phyloP scores from a whole-genome alignment of 2,113 vertebrate genomes.

The Centrocercus urophasianus region DNA sequence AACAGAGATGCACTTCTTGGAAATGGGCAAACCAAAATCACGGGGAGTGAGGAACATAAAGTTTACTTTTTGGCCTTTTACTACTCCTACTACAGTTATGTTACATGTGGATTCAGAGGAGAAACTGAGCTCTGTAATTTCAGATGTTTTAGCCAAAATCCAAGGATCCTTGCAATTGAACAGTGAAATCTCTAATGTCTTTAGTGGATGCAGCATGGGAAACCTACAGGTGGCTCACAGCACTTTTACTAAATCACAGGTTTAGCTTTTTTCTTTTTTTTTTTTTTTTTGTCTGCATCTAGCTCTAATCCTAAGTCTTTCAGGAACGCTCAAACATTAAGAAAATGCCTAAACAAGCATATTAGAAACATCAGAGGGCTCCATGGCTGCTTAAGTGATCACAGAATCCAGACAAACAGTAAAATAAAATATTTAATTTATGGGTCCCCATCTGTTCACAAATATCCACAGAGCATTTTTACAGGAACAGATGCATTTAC shows the following conservation, averaged over 20 bases:
- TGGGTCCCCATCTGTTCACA: constrained; percentile 31
- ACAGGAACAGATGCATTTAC: constrained; percentile 6
- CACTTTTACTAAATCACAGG: not conserved
- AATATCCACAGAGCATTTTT: constrained; percentile 20
- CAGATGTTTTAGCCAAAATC: not conserved
- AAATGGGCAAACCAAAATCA: not conserved
- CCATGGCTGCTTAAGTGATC: constrained; percentile 21
- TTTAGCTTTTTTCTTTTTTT: not conserved
- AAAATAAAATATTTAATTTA: constrained; percentile 53
- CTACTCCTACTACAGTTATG: not conserved
- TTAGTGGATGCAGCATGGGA: not conserved
- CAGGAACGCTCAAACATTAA: not conserved
- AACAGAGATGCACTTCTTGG: not conserved
- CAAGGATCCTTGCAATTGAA: rapidly evolving
- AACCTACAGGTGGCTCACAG: not conserved
- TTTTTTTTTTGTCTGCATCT: not conserved
- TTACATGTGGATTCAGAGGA: not conserved
- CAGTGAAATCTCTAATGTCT: not conserved
- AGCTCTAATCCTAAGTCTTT: not conserved
- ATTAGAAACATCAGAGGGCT: constrained; percentile 34
- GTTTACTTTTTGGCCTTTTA: not conserved
- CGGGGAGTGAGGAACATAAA: not conserved
- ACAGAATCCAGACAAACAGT: constrained; percentile 17
- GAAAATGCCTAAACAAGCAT: constrained; percentile 19
- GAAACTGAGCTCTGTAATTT: not conserved